A percentile compares a stretch with the other conserved stretches of the same genome.
phyloP scores from a whole-genome alignment of 2,888 invertebrate species.

The Phymatocera aterrima region DNA sequence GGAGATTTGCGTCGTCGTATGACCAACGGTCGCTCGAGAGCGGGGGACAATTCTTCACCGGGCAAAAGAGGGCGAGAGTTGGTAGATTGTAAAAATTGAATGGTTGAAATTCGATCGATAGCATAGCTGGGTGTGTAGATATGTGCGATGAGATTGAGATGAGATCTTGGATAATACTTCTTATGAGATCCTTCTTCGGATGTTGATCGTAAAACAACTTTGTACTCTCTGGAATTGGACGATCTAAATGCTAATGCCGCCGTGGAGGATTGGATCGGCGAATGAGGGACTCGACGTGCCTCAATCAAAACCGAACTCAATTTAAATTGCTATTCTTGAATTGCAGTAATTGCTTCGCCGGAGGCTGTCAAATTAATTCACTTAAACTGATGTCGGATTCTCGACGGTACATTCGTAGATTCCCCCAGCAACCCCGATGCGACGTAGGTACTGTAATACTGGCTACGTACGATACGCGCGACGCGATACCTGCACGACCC shows the following conservation, averaged over 20 bases:
- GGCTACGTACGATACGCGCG: not conserved
- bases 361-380: slow-evolving; percentile 29
- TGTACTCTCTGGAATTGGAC: slow-evolving; percentile 59
- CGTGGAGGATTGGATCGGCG: slow-evolving; percentile 47
- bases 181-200: slow-evolving; percentile 25
- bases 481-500: too few relatives aligned
- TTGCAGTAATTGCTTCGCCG: slow-evolving; percentile 36
- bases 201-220: slow-evolving; percentile 61
- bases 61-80: too few relatives aligned
- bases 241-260: slow-evolving; percentile 64
- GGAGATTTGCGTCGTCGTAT: too few relatives aligned
- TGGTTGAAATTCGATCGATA: not conserved
- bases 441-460: too few relatives aligned
- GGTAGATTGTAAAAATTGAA: not conserved
- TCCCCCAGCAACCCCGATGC: not conserved
- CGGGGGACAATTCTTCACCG: too few relatives aligned
- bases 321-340: slow-evolving; percentile 44
- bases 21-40: too few relatives aligned
- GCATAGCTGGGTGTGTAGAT: not conserved
- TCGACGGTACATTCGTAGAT: not conserved
- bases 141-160: slow-evolving; percentile 13
- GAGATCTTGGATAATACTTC: not conserved
- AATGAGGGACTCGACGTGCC: slow-evolving; percentile 40
- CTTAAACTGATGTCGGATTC: slow-evolving; percentile 32
- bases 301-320: slow-evolving; percentile 44